Percentiles rank a stretch among this genome's conserved stretches.
phyloP scores from a whole-genome alignment of 1,140 invertebrate genomes.

The Heliothis subflexa region DNA sequence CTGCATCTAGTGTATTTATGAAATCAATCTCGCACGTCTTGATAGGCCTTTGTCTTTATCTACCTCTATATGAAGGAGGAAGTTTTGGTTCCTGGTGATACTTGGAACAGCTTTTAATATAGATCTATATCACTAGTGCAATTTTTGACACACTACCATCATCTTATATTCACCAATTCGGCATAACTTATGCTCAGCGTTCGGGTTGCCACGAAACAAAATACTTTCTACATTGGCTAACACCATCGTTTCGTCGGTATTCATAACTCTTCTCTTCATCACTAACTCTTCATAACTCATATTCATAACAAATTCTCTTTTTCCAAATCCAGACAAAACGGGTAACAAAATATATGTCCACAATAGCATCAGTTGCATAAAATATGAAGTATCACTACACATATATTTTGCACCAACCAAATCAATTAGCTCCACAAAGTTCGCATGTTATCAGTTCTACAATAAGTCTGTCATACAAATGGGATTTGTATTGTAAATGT shows the following conservation, averaged over 20 bases:
- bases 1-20: background rate
- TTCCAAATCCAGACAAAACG: slow-evolving; percentile 2
- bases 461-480: slow-evolving; percentile 41
- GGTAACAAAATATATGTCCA: background rate
- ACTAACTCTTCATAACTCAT: no score
- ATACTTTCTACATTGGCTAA: background rate
- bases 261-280: no score
- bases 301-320: background rate
- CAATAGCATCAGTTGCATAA: background rate
- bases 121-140: no score
- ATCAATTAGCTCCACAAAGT: slow-evolving; percentile 34
- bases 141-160: no score
- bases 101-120: background rate
- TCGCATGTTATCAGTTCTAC: slow-evolving; percentile 16
- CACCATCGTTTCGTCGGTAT: no score
- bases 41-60: background rate
- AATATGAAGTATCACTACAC: background rate
- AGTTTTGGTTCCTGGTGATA: no score
- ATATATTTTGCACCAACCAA: slow-evolving; percentile 11
- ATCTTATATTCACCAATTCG: no score
- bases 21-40: slow-evolving; percentile 10
- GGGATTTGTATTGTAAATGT: slow-evolving; percentile 35
- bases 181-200: no score
- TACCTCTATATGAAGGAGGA: background rate
- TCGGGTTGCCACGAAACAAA: background rate